These are phyloP conservation scores for Coronaproctus castanopsis DNA, from an alignment of 2,888 invertebrate species.

Conservation along the genomic window DNA sequence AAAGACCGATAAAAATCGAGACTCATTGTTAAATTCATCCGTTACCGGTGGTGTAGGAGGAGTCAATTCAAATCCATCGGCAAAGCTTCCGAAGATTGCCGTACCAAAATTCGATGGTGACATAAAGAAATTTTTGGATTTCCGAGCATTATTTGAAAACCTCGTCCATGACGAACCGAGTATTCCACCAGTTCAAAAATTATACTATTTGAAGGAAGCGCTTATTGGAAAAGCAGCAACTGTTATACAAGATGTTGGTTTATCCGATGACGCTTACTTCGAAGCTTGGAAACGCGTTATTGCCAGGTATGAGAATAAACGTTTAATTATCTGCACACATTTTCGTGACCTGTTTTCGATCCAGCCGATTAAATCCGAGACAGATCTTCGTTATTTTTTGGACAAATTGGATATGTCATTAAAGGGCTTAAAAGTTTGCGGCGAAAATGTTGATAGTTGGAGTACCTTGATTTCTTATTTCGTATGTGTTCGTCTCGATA, in stretches of 20 bases:
- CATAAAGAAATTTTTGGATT: neutral
- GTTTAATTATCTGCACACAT: neutral
- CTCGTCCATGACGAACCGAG: neutral
- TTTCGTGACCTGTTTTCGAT: neutral
- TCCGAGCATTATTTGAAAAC: neutral
- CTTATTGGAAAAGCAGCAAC: neutral
- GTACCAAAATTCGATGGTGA: conserved; percentile 6
- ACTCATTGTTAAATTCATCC: no score
- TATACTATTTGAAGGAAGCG: conserved; percentile 2
- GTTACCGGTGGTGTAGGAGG: no score
- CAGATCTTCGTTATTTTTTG: neutral
- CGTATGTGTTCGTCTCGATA: neutral
- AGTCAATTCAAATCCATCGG: neutral
- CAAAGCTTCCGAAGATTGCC: conserved; percentile 1
- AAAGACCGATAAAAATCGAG: no score
- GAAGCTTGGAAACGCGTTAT: neutral
- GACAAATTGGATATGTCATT: neutral
- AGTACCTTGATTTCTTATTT: neutral
- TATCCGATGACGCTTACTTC: neutral
- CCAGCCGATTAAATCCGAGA: neutral
- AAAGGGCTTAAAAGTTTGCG: neutral
- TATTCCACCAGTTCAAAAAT: conserved; percentile 1
- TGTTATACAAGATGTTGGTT: neutral
- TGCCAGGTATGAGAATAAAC: neutral
- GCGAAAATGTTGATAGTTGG: neutral